A percentile compares a stretch with the other conserved stretches of the same genome.
phyloP scores from a whole-genome alignment of 1,140 invertebrate species.

The Caenorhabditis inopinata region DNA sequence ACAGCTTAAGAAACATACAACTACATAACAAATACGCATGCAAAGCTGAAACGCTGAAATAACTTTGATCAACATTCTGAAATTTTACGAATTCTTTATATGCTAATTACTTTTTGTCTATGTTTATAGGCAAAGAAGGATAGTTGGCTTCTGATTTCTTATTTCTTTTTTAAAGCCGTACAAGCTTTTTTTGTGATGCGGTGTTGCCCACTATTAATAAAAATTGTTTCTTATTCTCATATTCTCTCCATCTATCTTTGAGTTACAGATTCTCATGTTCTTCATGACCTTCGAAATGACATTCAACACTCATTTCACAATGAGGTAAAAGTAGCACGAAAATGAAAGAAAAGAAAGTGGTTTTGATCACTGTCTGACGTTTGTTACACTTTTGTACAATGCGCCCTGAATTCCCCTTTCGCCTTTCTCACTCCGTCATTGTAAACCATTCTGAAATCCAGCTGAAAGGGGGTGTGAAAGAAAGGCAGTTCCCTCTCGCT shows the following conservation, averaged over 20 bases:
- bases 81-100: too few species aligned
- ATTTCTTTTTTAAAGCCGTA: background rate
- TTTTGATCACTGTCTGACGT: conserved; percentile 12
- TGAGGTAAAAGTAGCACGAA: conserved; percentile 23
- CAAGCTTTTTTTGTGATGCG: background rate
- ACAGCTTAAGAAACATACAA: too few species aligned
- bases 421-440: background rate
- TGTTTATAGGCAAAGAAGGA: too few species aligned
- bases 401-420: background rate
- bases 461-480: conserved; percentile 31
- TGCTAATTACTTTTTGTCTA: too few species aligned
- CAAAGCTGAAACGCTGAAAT: too few species aligned
- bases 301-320: background rate
- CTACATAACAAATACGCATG: too few species aligned
- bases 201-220: background rate
- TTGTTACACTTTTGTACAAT: conserved; percentile 31
- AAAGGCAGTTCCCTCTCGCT: background rate
- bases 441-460: conserved; percentile 28
- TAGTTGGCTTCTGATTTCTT: background rate
- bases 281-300: conserved; percentile 24
- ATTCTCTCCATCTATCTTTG: background rate
- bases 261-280: background rate
- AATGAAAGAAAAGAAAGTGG: conserved; percentile 21
- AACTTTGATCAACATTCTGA: too few species aligned
- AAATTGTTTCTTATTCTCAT: background rate